Base-by-base conservation (phyloP, 1,140 invertebrate species). In the Dolichoris vasculosae region DNA sequence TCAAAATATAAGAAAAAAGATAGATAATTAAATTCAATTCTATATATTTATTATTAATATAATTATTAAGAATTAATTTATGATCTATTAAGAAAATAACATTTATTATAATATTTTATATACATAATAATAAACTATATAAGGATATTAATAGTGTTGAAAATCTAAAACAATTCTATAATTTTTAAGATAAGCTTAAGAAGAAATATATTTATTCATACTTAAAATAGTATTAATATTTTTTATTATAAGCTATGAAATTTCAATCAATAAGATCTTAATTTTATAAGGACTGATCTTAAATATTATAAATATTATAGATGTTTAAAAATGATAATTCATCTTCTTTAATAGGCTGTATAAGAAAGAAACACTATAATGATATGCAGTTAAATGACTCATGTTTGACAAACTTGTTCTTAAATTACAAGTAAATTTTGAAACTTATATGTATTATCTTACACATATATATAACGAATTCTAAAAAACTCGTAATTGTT, bases 381-480 rank as follows among this genome's bases (percentile, higher is more conserved):
- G 64, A 80, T 73, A 85, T 80, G 51, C 77, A 80, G 77, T 85
- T 73, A 85, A 80, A 64, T 85, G 83, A 85, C 83, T 85, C 83
- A 85, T 80, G 67, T 80, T 85, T 80, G 67, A 63, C 75, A 85
- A 85, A 85, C 77, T 85, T 80, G 77, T 85, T 85, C 83, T 85
- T 80, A 51, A 73, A 55, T 85, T 80, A 85, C 67, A 80, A 80
- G 64, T 75, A 80, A 85, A 75, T 85, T 79, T 84, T 59, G 64
- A 79, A 79, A 73, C 75, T 84, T 59, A 78, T 69, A 69, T 78
- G 26, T 55, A 69, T 79, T 84, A 69, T 84, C 46, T 78, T 78
- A 79, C 32, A 79, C 48, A 84, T 15, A 78, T 79, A 79, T 79
- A 40, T 79, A 64, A 79, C 26, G 51, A 71, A 71, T 55, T 69